Evolutionary conservation across 2,113 vertebrate species (phyloP).

Genomic region (Bubo blakistoni): DNA sequence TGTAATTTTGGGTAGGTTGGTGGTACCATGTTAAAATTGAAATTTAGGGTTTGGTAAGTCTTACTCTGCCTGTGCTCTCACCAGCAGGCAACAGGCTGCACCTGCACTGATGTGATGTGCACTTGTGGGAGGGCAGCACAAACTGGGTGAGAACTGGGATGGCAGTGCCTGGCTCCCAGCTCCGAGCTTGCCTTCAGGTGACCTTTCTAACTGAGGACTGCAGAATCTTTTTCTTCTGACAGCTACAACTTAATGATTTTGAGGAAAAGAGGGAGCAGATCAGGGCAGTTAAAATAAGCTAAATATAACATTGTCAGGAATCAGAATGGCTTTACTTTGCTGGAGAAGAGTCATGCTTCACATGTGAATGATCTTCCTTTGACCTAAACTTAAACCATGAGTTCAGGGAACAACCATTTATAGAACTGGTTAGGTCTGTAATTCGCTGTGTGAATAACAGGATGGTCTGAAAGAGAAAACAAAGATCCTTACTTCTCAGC

Average conservation of each 20-base stretch:
- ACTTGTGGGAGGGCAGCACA: rapidly evolving
- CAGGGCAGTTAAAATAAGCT: not conserved
- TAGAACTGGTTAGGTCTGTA: conserved; percentile 29
- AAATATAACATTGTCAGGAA: not conserved
- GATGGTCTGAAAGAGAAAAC: conserved; percentile 18
- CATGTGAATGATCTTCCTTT: not conserved
- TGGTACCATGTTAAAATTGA: not conserved
- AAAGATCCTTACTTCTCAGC: conserved; percentile 8
- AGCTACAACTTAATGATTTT: not conserved
- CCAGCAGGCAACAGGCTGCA: not conserved
- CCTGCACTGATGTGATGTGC: rapidly evolving
- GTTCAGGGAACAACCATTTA: conserved; percentile 21
- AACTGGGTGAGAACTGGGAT: no score
- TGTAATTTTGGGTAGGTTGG: not conserved
- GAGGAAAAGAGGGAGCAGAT: not conserved
- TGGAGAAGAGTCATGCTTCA: not conserved
- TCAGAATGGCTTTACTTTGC: not conserved
- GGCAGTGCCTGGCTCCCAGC: not conserved
- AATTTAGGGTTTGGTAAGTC: not conserved
- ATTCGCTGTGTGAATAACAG: conserved; percentile 33
- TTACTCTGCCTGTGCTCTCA: not conserved
- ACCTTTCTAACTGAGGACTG: not conserved
- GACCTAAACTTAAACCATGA: conserved; percentile 40
- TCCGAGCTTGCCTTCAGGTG: not conserved
- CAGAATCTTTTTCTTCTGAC: not conserved